Percentiles rank a stretch among this genome's conserved stretches.
Conservation (phyloP, 2,797 vertebrate species). For the Mus caroli region DNA sequence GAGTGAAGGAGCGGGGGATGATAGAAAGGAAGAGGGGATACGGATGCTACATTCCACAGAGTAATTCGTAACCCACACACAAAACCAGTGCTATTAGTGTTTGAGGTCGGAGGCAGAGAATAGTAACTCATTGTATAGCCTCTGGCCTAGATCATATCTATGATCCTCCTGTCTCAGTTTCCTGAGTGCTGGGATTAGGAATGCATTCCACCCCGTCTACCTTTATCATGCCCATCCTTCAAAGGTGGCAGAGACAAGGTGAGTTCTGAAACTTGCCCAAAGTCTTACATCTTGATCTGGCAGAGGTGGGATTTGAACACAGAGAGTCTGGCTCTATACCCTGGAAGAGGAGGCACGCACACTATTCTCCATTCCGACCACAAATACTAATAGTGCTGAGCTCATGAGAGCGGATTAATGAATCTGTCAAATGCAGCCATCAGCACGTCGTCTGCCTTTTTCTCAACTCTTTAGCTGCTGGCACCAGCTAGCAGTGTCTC, state of each 20-base stretch:
- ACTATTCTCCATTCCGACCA: background rate
- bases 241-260: background rate
- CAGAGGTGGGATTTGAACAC: conserved; percentile 20
- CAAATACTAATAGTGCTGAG: background rate
- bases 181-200: background rate
- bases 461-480: background rate
- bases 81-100: background rate
- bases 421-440: background rate
- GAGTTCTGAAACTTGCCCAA: background rate
- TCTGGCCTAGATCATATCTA: background rate
- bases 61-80: background rate
- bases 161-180: background rate
- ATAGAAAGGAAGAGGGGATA: background rate
- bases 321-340: background rate
- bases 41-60: background rate
- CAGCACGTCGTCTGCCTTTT: background rate
- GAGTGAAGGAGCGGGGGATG: background rate
- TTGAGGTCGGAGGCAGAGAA: background rate
- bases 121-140: background rate
- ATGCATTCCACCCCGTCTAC: too few relatives aligned
- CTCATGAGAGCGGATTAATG: background rate
- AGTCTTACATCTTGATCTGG: background rate
- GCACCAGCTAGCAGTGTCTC: background rate
- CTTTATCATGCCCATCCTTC: background rate
- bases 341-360: background rate